Percentiles rank a stretch among this genome's conserved stretches.
phyloP scores from a whole-genome alignment of 2,888 invertebrate genomes.

The Byasa hedistus region DNA sequence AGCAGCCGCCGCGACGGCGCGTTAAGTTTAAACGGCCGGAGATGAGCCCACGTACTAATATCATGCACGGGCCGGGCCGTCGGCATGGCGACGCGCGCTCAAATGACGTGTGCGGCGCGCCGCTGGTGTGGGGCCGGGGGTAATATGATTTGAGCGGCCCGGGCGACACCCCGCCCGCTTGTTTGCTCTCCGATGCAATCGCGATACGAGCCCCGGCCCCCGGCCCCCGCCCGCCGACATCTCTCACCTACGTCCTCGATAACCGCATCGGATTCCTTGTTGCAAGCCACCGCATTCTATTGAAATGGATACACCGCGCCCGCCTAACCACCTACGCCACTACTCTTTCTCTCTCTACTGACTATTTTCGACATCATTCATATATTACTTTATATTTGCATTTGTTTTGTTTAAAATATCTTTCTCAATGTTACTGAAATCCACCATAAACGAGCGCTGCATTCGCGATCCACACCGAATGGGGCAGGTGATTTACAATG shows the following conservation, averaged over 20 bases:
- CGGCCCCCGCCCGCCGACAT: slow-evolving; percentile 58
- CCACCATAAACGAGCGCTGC: neutral
- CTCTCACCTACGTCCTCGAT: slow-evolving; percentile 75
- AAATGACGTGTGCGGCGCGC: slow-evolving; percentile 82
- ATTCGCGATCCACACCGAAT: neutral
- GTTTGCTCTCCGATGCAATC: slow-evolving; percentile 81
- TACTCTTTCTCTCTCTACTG: slow-evolving; percentile 50
- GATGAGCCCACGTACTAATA: slow-evolving; percentile 78
- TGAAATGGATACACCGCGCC: slow-evolving; percentile 70
- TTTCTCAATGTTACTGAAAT: slow-evolving; percentile 8
- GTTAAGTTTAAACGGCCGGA: slow-evolving; percentile 77
- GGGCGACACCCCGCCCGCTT: slow-evolving; percentile 74
- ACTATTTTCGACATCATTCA: slow-evolving; percentile 52
- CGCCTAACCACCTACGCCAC: slow-evolving; percentile 61
- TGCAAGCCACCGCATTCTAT: slow-evolving; percentile 76
- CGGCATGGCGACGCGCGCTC: slow-evolving; percentile 84
- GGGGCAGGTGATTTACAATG: slow-evolving; percentile 21
- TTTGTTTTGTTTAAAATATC: slow-evolving; percentile 32
- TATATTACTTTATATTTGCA: slow-evolving; percentile 45
- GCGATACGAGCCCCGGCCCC: slow-evolving; percentile 66
- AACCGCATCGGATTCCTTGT: slow-evolving; percentile 79
- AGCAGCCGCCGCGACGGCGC: slow-evolving; percentile 45
- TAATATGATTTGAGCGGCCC: slow-evolving; percentile 77
- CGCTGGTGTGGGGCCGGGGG: slow-evolving; percentile 71
- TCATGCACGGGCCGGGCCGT: slow-evolving; percentile 82